phyloP scores from a whole-genome alignment of 2,888 invertebrate species.

The Drosophila maculinotata region DNA sequence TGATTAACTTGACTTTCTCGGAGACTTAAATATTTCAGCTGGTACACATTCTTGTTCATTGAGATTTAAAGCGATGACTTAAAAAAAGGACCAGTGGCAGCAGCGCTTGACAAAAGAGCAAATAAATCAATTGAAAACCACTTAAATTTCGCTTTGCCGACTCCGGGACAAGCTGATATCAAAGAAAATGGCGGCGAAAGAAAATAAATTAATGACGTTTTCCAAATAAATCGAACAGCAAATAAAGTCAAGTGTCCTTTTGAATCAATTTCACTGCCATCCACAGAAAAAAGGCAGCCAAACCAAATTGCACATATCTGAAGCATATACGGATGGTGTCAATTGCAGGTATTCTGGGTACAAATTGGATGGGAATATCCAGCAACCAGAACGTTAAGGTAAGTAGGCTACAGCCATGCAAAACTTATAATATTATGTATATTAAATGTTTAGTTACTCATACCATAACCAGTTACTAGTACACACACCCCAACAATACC shows the following conservation, averaged over 20 bases:
- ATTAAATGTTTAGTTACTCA: not conserved
- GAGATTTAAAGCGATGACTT: constrained; percentile 32
- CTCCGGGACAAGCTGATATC: constrained; percentile 31
- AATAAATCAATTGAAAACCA: constrained; percentile 70
- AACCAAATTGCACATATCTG: constrained; percentile 44
- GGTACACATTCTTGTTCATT: not conserved
- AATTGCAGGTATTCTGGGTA: constrained; percentile 10
- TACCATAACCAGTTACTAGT: not conserved
- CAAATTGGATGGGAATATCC: not conserved
- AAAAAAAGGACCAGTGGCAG: constrained; percentile 5
- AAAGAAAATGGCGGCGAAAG: constrained; percentile 38
- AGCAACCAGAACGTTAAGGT: not conserved
- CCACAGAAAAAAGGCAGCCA: not conserved
- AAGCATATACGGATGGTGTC: constrained; percentile 12
- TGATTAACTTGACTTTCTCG: constrained; percentile 16
- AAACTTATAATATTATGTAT: not conserved
- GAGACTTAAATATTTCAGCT: constrained; percentile 5
- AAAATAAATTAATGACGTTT: constrained; percentile 51
- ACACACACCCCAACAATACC: not conserved
- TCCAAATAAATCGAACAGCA: constrained; percentile 29
- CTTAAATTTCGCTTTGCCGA: constrained; percentile 53
- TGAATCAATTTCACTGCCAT: constrained; percentile 32
- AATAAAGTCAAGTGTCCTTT: constrained; percentile 24
- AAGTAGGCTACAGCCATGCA: not conserved
- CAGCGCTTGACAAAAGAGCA: constrained; percentile 36